Conservation (phyloP, 2,113 vertebrate species). For the Perccottus glenii region DNA sequence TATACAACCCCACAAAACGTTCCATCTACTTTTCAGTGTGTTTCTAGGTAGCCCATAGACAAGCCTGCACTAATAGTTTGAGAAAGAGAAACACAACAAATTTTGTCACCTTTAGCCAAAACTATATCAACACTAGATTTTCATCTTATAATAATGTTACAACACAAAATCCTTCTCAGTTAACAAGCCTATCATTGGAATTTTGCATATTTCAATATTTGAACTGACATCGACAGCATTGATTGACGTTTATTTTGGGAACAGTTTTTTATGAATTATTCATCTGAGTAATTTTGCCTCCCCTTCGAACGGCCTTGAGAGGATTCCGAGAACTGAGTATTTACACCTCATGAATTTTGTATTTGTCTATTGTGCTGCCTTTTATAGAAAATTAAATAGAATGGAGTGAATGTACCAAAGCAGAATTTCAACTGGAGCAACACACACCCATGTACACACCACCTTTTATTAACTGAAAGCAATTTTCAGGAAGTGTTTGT, state of each 20-base stretch:
- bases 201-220: constrained; percentile 19
- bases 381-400: constrained; percentile 20
- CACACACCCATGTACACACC: neutral
- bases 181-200: neutral
- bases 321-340: constrained; percentile 31
- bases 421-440: neutral
- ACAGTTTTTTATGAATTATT: constrained; percentile 45
- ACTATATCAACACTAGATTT: neutral
- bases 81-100: neutral
- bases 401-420: constrained; percentile 4
- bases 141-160: neutral
- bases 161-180: constrained; percentile 1
- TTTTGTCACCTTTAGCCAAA: neutral
- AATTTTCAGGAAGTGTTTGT: constrained; percentile 17
- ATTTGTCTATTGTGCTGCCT: constrained; percentile 32
- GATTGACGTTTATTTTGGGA: constrained; percentile 41
- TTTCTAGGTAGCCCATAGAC: too few relatives aligned
- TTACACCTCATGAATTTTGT: constrained; percentile 51
- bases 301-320: constrained; percentile 52
- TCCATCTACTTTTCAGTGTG: too few relatives aligned
- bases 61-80: too few relatives aligned
- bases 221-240: constrained; percentile 22
- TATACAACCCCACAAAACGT: too few relatives aligned
- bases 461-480: constrained; percentile 6
- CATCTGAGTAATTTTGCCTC: constrained; percentile 41